A percentile compares a stretch with the other conserved stretches of the same genome.
These are phyloP conservation scores for Aricia agestis DNA, from an alignment of 1,140 invertebrate genomes.

Conservation along the genomic window DNA sequence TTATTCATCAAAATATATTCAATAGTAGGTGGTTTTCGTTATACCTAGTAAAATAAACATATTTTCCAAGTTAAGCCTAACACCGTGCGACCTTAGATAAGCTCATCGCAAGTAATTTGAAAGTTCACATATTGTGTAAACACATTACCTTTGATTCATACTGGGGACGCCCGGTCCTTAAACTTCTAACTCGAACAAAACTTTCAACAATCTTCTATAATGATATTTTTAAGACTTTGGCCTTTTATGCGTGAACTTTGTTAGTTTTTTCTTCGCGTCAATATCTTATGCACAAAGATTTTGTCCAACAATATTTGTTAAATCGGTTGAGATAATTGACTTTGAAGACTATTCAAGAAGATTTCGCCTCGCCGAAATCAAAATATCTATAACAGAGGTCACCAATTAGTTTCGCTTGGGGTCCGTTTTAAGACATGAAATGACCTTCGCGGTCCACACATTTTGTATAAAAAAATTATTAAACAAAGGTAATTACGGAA, in stretches of 20 bases:
- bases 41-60: neutral
- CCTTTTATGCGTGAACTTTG: neutral
- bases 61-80: neutral
- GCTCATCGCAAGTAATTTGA: constrained; percentile 2
- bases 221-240: constrained; percentile 11
- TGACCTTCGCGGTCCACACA: no score
- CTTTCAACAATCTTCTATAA: constrained; percentile 9
- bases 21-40: neutral
- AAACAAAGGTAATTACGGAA: no score
- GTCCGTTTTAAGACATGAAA: no score
- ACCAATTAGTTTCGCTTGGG: no score
- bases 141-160: constrained; percentile 6
- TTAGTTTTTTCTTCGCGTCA: neutral
- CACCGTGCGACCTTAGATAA: neutral
- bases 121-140: constrained; percentile 13
- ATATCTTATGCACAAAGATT: neutral
- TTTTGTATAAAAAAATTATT: no score
- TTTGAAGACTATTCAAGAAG: no score
- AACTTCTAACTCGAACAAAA: constrained; percentile 11
- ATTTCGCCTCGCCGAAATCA: no score
- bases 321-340: neutral
- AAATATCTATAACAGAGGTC: no score
- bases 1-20: neutral
- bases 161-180: neutral
- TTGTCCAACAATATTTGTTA: neutral